Conservation (phyloP, 2,113 vertebrate species). For the Zeus faber region DNA sequence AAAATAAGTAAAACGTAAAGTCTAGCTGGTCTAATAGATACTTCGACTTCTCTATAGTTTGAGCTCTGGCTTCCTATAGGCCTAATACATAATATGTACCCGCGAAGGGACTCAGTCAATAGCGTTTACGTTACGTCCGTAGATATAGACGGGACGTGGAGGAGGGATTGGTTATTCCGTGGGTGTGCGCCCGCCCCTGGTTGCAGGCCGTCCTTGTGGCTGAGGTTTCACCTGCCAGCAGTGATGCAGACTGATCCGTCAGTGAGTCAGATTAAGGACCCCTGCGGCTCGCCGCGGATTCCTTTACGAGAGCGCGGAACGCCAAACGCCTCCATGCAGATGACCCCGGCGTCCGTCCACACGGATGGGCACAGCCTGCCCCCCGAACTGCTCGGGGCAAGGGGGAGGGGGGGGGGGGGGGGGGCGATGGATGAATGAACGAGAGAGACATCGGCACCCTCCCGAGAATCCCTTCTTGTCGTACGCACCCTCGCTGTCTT, state of each 20-base stretch:
- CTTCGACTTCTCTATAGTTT: slow-evolving; percentile 54
- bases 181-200: slow-evolving; percentile 31
- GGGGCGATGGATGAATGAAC: slow-evolving; percentile 40
- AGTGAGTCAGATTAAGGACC: slow-evolving; percentile 33
- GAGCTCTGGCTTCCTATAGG: slow-evolving; percentile 55
- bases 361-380: slow-evolving; percentile 37
- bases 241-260: slow-evolving; percentile 44
- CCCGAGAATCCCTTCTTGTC: neutral
- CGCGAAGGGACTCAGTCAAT: slow-evolving; percentile 52
- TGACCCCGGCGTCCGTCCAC: slow-evolving; percentile 47
- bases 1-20: slow-evolving; percentile 34
- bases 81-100: slow-evolving; percentile 51
- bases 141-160: slow-evolving; percentile 32
- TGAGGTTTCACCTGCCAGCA: slow-evolving; percentile 50
- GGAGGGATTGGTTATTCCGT: slow-evolving; percentile 20
- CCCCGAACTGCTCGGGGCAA: slow-evolving; percentile 25
- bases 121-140: slow-evolving; percentile 46
- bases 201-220: slow-evolving; percentile 51
- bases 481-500: neutral
- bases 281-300: slow-evolving; percentile 30
- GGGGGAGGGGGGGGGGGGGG: neutral
- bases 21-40: slow-evolving; percentile 57
- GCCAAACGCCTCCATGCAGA: slow-evolving; percentile 42
- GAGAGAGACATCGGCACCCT: slow-evolving; percentile 18
- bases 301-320: slow-evolving; percentile 34